These are phyloP conservation scores for Umimayanthus chanpuru DNA, from an alignment of 92 coral and sea anemone species.

Conservation along the genomic window DNA sequence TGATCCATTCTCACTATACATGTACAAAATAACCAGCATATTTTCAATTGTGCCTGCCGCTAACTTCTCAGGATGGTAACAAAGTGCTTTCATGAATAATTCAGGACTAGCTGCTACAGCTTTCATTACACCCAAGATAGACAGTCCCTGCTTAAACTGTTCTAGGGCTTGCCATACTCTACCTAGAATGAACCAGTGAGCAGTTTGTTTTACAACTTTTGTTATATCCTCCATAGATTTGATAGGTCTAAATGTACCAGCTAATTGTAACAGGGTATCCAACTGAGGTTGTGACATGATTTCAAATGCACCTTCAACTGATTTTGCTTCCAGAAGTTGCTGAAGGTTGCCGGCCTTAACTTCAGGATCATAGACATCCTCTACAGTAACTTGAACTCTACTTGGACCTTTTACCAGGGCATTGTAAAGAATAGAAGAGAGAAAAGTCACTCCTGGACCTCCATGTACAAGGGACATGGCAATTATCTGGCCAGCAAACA, in stretches of 20 bases:
- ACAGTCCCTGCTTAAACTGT: conserved; percentile 64
- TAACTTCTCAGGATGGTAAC: conserved; percentile 49
- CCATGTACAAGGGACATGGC: conserved; percentile 76
- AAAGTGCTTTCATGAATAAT: conserved; percentile 56
- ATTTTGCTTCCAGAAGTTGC: conserved; percentile 44
- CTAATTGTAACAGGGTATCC: conserved; percentile 42
- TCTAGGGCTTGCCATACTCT: conserved; percentile 67
- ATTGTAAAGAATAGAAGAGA: conserved; percentile 64
- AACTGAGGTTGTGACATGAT: conserved; percentile 61
- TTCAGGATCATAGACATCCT: conserved; percentile 71
- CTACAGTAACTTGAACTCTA: conserved; percentile 49
- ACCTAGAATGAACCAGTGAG: conserved; percentile 67
- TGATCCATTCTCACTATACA: conserved; percentile 63
- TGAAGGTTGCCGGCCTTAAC: conserved; percentile 57
- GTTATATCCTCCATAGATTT: conserved; percentile 55
- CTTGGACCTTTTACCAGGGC: conserved; percentile 61
- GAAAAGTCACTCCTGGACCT: conserved; percentile 65
- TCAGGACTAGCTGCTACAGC: conserved; percentile 62
- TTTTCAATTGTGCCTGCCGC: conserved; percentile 51
- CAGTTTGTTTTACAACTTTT: conserved; percentile 61
- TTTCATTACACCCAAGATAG: conserved; percentile 62
- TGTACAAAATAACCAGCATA: conserved; percentile 42
- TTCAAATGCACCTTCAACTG: conserved; percentile 56
- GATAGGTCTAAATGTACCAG: conserved; percentile 50
- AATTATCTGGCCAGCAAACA: conserved; percentile 66